Percentiles rank a stretch among this genome's conserved stretches.
phyloP scores from a whole-genome alignment of 2,113 vertebrate genomes.

The Nothoprocta perdicaria region DNA sequence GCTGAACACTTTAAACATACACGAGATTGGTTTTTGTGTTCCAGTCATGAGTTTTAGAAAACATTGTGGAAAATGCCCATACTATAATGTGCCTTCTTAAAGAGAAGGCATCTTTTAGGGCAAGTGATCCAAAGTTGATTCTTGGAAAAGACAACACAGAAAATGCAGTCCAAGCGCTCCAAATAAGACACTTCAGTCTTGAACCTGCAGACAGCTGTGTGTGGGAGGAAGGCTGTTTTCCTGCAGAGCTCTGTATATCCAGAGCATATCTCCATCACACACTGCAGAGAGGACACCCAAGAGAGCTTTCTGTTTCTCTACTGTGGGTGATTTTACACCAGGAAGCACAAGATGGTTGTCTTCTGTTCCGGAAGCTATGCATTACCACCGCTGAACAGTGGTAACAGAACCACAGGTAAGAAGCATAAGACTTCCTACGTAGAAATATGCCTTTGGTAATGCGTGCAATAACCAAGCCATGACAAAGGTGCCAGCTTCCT shows the following conservation, averaged over 20 bases:
- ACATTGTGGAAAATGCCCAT: conserved; percentile 18
- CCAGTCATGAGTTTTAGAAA: conserved; percentile 21
- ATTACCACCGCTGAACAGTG: background rate
- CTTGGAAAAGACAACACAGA: background rate
- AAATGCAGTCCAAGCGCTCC: rapidly evolving
- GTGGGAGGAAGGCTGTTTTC: background rate
- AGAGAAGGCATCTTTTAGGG: background rate
- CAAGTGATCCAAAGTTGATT: background rate
- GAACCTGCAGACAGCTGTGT: rapidly evolving
- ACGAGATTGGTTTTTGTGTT: conserved; percentile 24
- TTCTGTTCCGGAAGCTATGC: background rate
- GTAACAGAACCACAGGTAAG: no score
- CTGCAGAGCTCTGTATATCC: background rate
- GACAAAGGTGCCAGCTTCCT: background rate
- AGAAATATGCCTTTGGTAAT: no score
- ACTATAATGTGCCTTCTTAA: conserved; percentile 14
- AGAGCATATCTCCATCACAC: background rate
- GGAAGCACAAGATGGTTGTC: rapidly evolving
- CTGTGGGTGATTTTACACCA: background rate
- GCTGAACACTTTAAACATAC: conserved; percentile 69
- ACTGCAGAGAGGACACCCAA: background rate
- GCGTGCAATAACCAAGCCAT: no score
- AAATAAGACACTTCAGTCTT: background rate
- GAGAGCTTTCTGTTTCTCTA: background rate
- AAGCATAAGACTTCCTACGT: no score